These are phyloP conservation scores for Gallinago jamesoni DNA, from an alignment of 2,113 vertebrate species.

Conservation along the genomic window DNA sequence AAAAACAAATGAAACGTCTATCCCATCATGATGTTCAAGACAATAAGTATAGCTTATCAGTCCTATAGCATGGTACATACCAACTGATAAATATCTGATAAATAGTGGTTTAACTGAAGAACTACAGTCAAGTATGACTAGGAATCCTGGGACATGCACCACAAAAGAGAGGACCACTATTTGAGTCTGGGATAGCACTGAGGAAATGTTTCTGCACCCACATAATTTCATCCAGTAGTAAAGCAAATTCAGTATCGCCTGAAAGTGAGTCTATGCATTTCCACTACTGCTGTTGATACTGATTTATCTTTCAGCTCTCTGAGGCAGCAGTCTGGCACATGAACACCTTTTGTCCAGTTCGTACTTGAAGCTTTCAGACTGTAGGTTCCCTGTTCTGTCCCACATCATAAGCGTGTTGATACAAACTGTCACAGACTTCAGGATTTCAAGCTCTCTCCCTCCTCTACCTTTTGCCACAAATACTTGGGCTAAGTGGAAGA, in stretches of 20 bases:
- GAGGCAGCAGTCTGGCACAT: background rate
- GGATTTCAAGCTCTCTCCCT: background rate
- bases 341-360: background rate
- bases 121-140: background rate
- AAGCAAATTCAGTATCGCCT: background rate
- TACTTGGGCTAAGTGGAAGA: background rate
- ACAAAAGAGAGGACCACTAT: background rate
- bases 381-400: background rate
- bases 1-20: background rate
- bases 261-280: background rate
- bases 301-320: background rate
- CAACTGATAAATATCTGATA: background rate
- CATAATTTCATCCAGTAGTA: background rate
- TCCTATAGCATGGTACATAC: background rate
- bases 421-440: background rate
- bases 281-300: background rate
- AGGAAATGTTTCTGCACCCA: background rate
- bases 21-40: background rate
- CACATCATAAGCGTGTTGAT: background rate
- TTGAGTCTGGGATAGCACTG: background rate
- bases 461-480: background rate
- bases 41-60: background rate
- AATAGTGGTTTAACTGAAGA: background rate
- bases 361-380: background rate
- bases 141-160: background rate